Evolutionary conservation across 2,888 invertebrate genomes (phyloP).

Genomic region (Alsophila aescularia): DNA sequence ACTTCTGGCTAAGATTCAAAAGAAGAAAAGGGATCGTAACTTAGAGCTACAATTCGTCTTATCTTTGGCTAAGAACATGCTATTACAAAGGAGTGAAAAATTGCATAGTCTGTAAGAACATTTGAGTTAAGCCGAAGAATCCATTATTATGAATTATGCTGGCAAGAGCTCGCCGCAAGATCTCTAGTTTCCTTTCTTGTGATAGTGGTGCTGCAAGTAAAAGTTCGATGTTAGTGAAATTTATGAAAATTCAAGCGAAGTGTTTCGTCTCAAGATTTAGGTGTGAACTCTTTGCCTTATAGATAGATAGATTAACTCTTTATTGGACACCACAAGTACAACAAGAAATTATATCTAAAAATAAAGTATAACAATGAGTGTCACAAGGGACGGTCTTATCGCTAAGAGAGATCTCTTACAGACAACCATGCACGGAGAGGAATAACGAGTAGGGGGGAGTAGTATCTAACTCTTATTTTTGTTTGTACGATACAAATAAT

Average conservation of each 20-base stretch:
- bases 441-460: too few relatives aligned
- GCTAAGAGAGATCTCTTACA: too few relatives aligned
- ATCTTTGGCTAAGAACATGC: constrained; percentile 31
- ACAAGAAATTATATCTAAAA: too few relatives aligned
- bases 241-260: not conserved
- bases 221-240: not conserved
- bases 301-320: too few relatives aligned
- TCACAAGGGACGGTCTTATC: too few relatives aligned
- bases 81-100: constrained; percentile 36
- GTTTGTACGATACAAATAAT: too few relatives aligned
- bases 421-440: too few relatives aligned
- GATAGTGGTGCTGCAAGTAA: not conserved
- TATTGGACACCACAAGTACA: too few relatives aligned
- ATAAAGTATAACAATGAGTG: too few relatives aligned
- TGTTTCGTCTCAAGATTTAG: too few relatives aligned
- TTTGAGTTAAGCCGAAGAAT: constrained; percentile 30
- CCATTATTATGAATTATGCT: constrained; percentile 37
- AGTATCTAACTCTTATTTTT: too few relatives aligned
- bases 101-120: constrained; percentile 29
- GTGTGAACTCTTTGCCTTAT: too few relatives aligned
- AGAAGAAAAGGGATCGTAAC: constrained; percentile 10
- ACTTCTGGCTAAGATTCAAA: constrained; percentile 25
- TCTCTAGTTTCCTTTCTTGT: constrained; percentile 24
- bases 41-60: constrained; percentile 29
- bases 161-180: constrained; percentile 18